Percentiles rank a stretch among this genome's conserved stretches.
These are phyloP conservation scores for Pygocentrus nattereri DNA, from an alignment of 2,797 vertebrate genomes.

Conservation along the genomic window DNA sequence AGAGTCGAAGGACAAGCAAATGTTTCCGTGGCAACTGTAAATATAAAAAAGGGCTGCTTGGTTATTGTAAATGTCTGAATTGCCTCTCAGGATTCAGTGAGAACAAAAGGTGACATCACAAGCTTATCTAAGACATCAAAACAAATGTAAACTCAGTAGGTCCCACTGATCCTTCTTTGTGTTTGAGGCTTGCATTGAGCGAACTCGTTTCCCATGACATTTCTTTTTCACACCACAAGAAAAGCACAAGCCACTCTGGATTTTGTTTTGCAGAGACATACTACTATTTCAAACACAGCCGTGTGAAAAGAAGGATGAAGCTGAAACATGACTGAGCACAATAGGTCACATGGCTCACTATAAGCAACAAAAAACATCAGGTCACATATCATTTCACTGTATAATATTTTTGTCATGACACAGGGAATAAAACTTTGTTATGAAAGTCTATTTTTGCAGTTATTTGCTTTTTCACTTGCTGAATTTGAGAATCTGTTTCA, in stretches of 20 bases:
- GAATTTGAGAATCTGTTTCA: too few relatives aligned
- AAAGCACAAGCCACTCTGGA: neutral
- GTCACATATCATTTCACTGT: too few relatives aligned
- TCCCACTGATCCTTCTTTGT: neutral
- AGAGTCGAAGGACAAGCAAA: constrained; percentile 39
- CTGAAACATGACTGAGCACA: too few relatives aligned
- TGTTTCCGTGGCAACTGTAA: constrained; percentile 85
- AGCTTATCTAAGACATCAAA: constrained; percentile 39
- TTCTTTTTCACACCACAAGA: neutral
- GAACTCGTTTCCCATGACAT: neutral
- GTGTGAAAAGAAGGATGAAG: neutral
- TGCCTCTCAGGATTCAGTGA: constrained; percentile 32
- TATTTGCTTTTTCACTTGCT: too few relatives aligned
- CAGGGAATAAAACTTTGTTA: too few relatives aligned
- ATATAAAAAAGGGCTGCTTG: constrained; percentile 73
- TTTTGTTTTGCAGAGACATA: too few relatives aligned
- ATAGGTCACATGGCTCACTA: too few relatives aligned
- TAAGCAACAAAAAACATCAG: too few relatives aligned
- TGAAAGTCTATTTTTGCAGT: too few relatives aligned
- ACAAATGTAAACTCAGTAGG: constrained; percentile 34
- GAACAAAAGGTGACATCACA: constrained; percentile 53
- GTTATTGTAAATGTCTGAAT: constrained; percentile 66
- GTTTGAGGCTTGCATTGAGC: neutral
- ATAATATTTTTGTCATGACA: too few relatives aligned
- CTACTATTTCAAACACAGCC: too few relatives aligned